Conservation (phyloP, 2,797 vertebrate genomes). For the Sparidentex hasta region DNA sequence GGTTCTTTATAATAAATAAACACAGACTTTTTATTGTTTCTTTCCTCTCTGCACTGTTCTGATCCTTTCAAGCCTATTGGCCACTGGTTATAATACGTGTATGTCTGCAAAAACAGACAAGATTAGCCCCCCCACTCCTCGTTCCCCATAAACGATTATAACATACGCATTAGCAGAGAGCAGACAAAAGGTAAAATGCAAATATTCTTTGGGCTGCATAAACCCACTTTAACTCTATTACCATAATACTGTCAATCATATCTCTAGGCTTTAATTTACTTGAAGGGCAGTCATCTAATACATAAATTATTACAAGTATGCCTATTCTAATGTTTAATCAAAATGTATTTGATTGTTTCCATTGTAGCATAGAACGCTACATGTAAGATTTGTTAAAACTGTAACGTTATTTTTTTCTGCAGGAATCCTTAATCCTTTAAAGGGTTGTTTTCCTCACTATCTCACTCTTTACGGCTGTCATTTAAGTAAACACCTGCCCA, state of each 20-base stretch:
- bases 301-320: conserved; percentile 19
- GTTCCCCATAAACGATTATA: conserved; percentile 19
- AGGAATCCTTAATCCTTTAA: conserved; percentile 9
- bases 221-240: conserved; percentile 23
- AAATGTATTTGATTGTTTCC: conserved; percentile 2
- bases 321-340: conserved; percentile 28
- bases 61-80: conserved; percentile 19
- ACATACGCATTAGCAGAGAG: conserved; percentile 15
- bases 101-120: conserved; percentile 34
- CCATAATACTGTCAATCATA: conserved; percentile 41
- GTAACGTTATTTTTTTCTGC: conserved; percentile 3
- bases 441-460: neutral
- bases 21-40: neutral
- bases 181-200: conserved; percentile 48
- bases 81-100: conserved; percentile 22
- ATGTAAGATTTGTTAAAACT: conserved; percentile 6
- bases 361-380: neutral
- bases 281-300: conserved; percentile 32
- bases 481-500: conserved; percentile 17
- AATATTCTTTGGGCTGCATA: conserved; percentile 30
- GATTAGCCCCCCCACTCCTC: neutral
- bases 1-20: conserved; percentile 2
- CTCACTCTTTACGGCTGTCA: conserved; percentile 11
- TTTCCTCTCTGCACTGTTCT: neutral
- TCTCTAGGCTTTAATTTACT: conserved; percentile 42